A percentile compares a stretch with the other conserved stretches of the same genome.
These are phyloP conservation scores for Xerus inauris DNA, from an alignment of 2,113 vertebrate genomes.

Conservation along the genomic window DNA sequence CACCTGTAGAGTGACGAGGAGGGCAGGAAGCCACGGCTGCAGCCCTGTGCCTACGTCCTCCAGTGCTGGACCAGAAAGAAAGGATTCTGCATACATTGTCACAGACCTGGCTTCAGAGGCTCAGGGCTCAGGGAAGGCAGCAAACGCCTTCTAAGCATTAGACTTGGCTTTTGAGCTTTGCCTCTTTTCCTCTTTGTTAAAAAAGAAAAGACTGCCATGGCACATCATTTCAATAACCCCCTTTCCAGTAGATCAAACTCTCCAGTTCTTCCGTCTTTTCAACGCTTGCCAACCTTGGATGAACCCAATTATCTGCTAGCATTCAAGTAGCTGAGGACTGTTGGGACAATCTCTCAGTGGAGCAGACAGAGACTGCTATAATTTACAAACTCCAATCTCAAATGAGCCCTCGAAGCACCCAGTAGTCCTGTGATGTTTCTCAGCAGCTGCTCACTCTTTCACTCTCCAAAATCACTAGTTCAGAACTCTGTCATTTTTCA, in stretches of 20 bases:
- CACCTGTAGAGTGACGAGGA: background rate
- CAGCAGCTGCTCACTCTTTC: background rate
- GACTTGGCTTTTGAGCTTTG: background rate
- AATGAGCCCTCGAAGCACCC: background rate
- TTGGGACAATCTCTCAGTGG: background rate
- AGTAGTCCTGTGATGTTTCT: background rate
- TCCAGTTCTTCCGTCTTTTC: background rate
- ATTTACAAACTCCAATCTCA: background rate
- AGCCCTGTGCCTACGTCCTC: background rate
- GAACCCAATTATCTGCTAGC: background rate
- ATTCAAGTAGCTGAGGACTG: background rate
- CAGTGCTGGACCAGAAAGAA: background rate
- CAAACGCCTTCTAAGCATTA: background rate
- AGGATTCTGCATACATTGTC: fast-evolving
- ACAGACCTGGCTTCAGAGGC: background rate
- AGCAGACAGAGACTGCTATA: background rate
- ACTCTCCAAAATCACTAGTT: background rate
- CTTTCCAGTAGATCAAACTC: background rate
- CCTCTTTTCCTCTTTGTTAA: constrained; percentile 42
- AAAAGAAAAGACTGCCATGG: background rate
- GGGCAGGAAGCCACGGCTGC: background rate
- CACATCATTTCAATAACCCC: background rate
- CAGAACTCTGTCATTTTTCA: too few species aligned
- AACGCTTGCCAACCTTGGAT: background rate
- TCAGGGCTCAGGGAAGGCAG: background rate